Conservation (phyloP, 2,113 vertebrate species). For the Tautogolabrus adspersus region DNA sequence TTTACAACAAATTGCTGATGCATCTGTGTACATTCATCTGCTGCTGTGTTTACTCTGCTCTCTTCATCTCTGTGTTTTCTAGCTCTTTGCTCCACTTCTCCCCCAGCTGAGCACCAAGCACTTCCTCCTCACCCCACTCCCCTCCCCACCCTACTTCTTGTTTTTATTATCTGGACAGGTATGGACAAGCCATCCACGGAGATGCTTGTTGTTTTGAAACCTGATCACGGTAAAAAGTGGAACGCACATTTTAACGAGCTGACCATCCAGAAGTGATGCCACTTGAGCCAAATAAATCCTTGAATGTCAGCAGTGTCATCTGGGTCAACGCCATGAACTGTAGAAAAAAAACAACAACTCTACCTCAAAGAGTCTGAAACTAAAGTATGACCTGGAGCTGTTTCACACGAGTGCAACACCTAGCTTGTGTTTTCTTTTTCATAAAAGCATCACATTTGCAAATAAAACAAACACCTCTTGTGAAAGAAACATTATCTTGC, state of each 20-base stretch:
- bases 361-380: background rate
- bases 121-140: constrained; percentile 20
- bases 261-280: constrained; percentile 56
- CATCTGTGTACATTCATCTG: constrained; percentile 52
- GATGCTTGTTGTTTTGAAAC: constrained; percentile 82
- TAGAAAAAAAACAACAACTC: background rate
- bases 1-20: constrained; percentile 62
- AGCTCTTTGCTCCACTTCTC: constrained; percentile 46
- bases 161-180: constrained; percentile 80
- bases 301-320: constrained; percentile 23
- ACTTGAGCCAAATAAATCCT: constrained; percentile 7
- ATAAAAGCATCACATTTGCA: background rate
- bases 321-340: constrained; percentile 25
- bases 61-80: constrained; percentile 24
- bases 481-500: constrained; percentile 31
- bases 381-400: background rate
- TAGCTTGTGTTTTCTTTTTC: constrained; percentile 19
- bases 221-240: constrained; percentile 63
- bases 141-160: constrained; percentile 7
- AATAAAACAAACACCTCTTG: constrained; percentile 7
- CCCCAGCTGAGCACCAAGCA: constrained; percentile 43
- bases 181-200: constrained; percentile 69
- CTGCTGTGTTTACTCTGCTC: constrained; percentile 39
- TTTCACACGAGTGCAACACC: constrained; percentile 38
- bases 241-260: constrained; percentile 56